Evolutionary conservation across 2,888 invertebrate species (phyloP).

Genomic region (Eulithis prunata): DNA sequence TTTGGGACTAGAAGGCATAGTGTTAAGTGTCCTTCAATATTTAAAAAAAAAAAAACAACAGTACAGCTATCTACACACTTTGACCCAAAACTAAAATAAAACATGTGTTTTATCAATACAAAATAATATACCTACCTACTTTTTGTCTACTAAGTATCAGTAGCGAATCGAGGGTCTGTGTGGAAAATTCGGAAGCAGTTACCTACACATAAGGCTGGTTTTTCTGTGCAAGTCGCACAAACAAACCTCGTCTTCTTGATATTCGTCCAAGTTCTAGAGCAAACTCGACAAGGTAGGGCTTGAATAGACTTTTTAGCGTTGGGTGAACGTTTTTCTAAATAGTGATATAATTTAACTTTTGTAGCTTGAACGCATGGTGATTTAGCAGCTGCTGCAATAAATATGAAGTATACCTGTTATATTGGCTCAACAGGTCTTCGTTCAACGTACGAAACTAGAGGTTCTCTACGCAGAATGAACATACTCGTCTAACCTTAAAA

Average conservation of each 20-base stretch:
- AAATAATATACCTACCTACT: no score
- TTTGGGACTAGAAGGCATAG: no score
- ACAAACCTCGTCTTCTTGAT: conserved; percentile 15
- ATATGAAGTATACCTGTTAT: background rate
- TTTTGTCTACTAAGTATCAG: background rate
- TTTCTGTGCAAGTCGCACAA: conserved; percentile 18
- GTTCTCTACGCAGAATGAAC: background rate
- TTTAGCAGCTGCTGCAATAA: conserved; percentile 3
- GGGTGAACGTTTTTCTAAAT: conserved; percentile 12
- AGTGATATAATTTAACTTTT: conserved; percentile 7
- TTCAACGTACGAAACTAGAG: no score
- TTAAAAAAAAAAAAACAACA: no score
- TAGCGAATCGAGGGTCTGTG: background rate
- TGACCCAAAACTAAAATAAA: no score
- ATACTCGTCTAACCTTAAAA: no score
- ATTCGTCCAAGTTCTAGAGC: conserved; percentile 6
- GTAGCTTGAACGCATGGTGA: background rate
- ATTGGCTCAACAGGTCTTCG: background rate
- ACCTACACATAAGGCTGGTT: conserved; percentile 12
- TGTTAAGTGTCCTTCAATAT: no score
- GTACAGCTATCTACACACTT: no score
- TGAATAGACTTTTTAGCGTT: conserved; percentile 1
- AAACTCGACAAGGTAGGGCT: conserved; percentile 15
- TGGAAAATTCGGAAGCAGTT: conserved; percentile 11
- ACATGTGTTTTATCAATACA: no score